Percentiles rank a stretch among this genome's conserved stretches.
Conservation (phyloP, 2,888 invertebrate genomes). For the Anticlea derivata region DNA sequence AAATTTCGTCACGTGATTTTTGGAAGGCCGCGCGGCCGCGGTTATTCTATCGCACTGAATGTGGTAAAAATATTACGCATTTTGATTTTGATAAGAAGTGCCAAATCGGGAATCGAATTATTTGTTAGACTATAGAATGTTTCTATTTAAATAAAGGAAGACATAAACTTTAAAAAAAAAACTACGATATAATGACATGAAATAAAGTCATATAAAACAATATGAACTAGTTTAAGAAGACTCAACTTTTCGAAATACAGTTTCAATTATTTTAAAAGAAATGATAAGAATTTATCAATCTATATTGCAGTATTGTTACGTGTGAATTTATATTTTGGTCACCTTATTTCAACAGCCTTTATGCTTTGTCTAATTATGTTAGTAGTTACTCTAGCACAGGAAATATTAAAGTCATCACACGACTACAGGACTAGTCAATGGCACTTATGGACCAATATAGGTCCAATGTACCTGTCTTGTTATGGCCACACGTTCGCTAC, state of each 20-base stretch:
- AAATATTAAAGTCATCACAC: background rate
- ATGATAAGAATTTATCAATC: constrained; percentile 4
- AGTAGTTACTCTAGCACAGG: background rate
- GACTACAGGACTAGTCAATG: background rate
- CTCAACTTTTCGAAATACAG: background rate
- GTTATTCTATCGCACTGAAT: too few relatives aligned
- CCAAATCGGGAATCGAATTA: too few relatives aligned
- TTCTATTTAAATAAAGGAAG: too few relatives aligned
- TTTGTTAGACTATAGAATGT: too few relatives aligned
- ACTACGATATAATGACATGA: too few relatives aligned
- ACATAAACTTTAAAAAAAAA: too few relatives aligned
- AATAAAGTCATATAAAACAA: too few relatives aligned
- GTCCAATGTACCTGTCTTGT: background rate
- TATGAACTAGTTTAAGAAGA: background rate
- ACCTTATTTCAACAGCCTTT: background rate
- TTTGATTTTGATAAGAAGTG: too few relatives aligned
- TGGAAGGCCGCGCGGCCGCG: too few relatives aligned
- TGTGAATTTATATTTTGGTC: background rate
- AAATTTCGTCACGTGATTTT: too few relatives aligned
- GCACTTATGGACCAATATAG: background rate
- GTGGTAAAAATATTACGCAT: too few relatives aligned
- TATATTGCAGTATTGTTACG: constrained; percentile 10
- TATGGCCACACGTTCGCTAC: background rate
- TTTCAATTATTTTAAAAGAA: background rate
- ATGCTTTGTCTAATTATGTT: too few relatives aligned